Evolutionary conservation across 2,797 vertebrate species (phyloP).

Genomic region (Chelmon rostratus): DNA sequence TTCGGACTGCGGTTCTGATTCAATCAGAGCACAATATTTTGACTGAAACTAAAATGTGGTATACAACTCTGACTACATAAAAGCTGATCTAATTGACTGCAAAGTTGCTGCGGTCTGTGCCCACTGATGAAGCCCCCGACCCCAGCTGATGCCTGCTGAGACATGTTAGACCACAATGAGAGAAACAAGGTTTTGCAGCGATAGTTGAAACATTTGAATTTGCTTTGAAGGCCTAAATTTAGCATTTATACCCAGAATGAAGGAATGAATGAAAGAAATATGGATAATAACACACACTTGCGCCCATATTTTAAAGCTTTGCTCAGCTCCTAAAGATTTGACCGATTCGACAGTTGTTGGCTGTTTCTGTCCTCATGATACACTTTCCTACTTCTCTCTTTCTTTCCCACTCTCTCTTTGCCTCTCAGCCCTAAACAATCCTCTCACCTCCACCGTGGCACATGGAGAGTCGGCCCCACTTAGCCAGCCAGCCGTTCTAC

Average conservation of each 20-base stretch:
- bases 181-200: constrained; percentile 20
- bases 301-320: constrained; percentile 9
- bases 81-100: constrained; percentile 30
- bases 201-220: constrained; percentile 34
- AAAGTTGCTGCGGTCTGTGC: constrained; percentile 46
- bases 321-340: constrained; percentile 38
- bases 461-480: constrained; percentile 57
- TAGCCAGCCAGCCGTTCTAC: constrained; percentile 41
- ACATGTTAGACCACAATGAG: constrained; percentile 26
- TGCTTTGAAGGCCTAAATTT: constrained; percentile 19
- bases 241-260: not conserved
- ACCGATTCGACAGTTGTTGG: constrained; percentile 61
- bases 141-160: constrained; percentile 18
- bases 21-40: constrained; percentile 24
- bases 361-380: constrained; percentile 58
- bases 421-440: constrained; percentile 47
- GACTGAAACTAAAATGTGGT: constrained; percentile 25
- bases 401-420: constrained; percentile 20
- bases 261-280: not conserved
- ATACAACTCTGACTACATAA: constrained; percentile 20
- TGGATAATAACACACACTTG: not conserved
- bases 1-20: constrained; percentile 17
- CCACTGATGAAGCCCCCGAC: constrained; percentile 36
- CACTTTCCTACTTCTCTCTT: constrained; percentile 35
- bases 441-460: constrained; percentile 55